Evolutionary conservation across 2,888 invertebrate species (phyloP).

Genomic region (Aleiodes alternator): DNA sequence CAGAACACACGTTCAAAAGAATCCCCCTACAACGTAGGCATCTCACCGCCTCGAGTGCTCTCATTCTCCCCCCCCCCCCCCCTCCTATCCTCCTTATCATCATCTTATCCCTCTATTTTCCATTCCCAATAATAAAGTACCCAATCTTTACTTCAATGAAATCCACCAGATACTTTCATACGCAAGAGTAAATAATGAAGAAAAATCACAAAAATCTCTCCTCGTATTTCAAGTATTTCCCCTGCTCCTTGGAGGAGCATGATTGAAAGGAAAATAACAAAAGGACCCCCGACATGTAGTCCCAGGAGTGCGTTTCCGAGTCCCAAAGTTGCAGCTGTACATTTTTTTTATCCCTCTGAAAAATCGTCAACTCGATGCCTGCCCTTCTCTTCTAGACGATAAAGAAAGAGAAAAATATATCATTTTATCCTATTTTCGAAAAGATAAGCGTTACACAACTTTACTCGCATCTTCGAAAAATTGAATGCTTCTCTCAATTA

Average conservation of each 20-base stretch:
- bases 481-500: not conserved
- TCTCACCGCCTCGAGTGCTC: not conserved
- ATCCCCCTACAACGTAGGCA: conserved; percentile 47
- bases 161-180: conserved; percentile 6
- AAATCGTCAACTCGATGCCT: not conserved
- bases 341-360: conserved; percentile 17
- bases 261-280: too few relatives aligned
- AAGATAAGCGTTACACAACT: too few relatives aligned
- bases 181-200: too few relatives aligned
- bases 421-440: not conserved
- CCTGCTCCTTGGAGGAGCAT: too few relatives aligned
- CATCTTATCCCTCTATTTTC: not conserved
- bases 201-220: too few relatives aligned
- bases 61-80: not conserved
- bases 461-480: not conserved
- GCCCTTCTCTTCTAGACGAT: too few relatives aligned
- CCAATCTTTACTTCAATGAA: too few relatives aligned
- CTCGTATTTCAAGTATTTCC: too few relatives aligned
- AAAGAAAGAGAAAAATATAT: too few relatives aligned
- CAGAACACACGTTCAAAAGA: conserved; percentile 45
- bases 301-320: too few relatives aligned
- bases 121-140: not conserved
- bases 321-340: too few relatives aligned
- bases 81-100: not conserved
- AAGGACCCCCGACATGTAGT: too few relatives aligned